phyloP scores from a whole-genome alignment of 2,888 invertebrate species.

The Gisinianus flammeolus region DNA sequence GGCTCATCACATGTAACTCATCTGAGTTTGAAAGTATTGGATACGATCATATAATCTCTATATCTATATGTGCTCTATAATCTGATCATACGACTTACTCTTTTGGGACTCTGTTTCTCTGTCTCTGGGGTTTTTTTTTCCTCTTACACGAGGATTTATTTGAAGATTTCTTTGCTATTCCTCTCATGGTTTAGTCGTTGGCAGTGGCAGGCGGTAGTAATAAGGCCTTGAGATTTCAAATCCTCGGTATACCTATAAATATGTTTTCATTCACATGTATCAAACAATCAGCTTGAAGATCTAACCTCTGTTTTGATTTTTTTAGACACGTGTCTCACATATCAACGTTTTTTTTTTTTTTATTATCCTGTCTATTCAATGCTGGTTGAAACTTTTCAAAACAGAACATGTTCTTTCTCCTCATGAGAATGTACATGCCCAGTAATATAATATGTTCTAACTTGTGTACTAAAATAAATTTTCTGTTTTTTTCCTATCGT shows the following conservation, averaged over 20 bases:
- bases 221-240: neutral
- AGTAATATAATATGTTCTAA: neutral
- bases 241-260: neutral
- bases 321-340: neutral
- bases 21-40: neutral
- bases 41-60: neutral
- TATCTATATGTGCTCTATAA: no score
- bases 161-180: neutral
- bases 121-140: neutral
- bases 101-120: neutral
- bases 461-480: neutral
- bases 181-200: neutral
- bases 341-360: neutral
- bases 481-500: neutral
- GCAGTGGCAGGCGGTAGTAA: neutral
- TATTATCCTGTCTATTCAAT: neutral
- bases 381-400: neutral
- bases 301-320: neutral
- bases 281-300: neutral
- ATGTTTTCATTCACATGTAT: neutral
- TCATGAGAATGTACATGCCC: neutral
- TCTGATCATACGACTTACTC: no score
- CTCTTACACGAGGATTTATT: neutral
- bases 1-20: slow-evolving; percentile 7
- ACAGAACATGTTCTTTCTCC: neutral